Base-by-base conservation (phyloP, 2,888 invertebrate species). In the Eucriotettix oculatus region DNA sequence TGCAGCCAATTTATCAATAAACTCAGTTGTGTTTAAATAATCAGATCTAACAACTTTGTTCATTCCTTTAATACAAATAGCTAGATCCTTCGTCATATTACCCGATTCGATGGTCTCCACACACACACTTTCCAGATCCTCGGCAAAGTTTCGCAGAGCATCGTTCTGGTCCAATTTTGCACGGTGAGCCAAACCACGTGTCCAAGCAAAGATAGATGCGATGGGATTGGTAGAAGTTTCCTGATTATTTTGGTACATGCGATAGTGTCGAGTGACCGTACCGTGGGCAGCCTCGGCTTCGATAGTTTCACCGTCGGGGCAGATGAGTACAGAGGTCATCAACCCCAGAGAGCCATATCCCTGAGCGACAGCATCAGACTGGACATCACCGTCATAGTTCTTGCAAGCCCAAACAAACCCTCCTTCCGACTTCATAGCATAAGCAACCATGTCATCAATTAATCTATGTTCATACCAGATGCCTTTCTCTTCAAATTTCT, bases 391-490 rank as follows among this genome's bases (percentile, higher is more conserved):
- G 71, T 99, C 98, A 72, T 99, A 99, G 75, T 99, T 99, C 74
- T 99, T 99, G 75, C 98, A 99, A 10, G 98, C 96, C 98, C 98
- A 99, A 0, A 99, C 96, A 73, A 98, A 99, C 53, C 98, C 98
- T 66, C 99, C 99, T 68, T 95, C 93, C 0, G 93, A 91, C 74
- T 98, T 98, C 90, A 98, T 91, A 43, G 88, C 87, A 70, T 96
- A 95, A 2, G 98, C 98, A 14, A 98, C 97, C 98, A 98, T 98
- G 70, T 99, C 98, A 72, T 99, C 98, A 70, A 99, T 99, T 59
- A 99, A 78, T 63, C 98, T 84, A 74, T 99, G 98, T 74, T 99
- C 98, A 71, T 99, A 99, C 95, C 96, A 97, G 68, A 98, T 87
- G 9, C 85, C 85, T 63, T 84, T 83, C 1, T 85, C 86, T 73